Evolutionary conservation across 2,888 invertebrate species (phyloP), one percentile per base, ranked within the genome.

Genomic region (Eilema caniola): DNA sequence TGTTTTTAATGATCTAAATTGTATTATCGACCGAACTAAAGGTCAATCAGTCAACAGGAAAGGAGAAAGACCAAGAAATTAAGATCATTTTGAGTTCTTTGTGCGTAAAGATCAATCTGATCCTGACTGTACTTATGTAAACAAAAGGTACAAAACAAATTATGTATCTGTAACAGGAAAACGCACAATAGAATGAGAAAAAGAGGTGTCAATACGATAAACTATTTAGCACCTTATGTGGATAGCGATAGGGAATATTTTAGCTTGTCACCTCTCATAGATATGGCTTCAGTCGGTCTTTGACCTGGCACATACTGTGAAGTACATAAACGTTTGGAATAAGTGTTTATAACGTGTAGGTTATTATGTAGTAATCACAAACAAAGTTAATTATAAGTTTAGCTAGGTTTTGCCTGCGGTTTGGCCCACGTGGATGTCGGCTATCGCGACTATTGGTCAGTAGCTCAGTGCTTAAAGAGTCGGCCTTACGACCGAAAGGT

Each of bases 231-330:
- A 16, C 24, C 37, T 37, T 24, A 62, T 37, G n/a, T n/a, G 0
- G 1, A 5, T n/a, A 24, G 3, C 2, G 0, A 3, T 37, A 62
- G 24, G 14, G 23, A 1, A 14, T 37, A 11, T 37, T 37, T 62
- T 62, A 24, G 12, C 31, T 12, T 61, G 23, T 4, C 2, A n/a
- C n/a, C n/a, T n/a, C n/a, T 10, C 10, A 24, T 7, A 62, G 61
- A 33, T 33, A 61, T 10, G 61, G 61, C 61, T 61, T 33, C 33
- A 33, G 61, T 20, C 61, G 61, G 61, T 61, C 31, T 61, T 31
- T 37, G 62, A 37, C 23, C 23, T 37, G 23, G 5, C 23, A 37
- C 16, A 62, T 24, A 61, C 12, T 4, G 33, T 5, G n/a, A 25
- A 12, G 11, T 31, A 60, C 60, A 60, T 20, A n/a, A 31, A 31